Evolutionary conservation across 2,888 invertebrate species (phyloP).

Genomic region (Netelia melanura): DNA sequence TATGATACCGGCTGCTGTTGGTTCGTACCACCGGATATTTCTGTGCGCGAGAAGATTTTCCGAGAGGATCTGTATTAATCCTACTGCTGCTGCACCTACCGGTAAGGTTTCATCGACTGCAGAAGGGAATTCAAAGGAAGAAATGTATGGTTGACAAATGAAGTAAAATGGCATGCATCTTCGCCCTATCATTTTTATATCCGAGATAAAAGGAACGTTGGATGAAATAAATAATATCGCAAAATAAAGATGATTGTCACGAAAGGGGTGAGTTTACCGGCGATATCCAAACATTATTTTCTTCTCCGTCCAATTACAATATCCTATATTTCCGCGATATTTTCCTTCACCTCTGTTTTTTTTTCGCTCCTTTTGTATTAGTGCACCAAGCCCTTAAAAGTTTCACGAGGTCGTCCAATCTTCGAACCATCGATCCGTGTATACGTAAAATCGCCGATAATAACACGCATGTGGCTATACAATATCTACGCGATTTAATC

Average conservation of each 20-base stretch:
- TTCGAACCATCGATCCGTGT: conserved; percentile 28
- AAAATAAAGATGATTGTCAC: too few species aligned
- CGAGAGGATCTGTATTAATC: conserved; percentile 28
- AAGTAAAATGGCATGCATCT: not conserved
- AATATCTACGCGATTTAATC: conserved; percentile 18
- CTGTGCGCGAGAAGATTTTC: conserved; percentile 14
- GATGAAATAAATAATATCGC: too few species aligned
- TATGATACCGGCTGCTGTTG: conserved; percentile 19
- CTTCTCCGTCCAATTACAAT: too few species aligned
- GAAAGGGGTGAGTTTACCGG: too few species aligned
- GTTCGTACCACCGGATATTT: conserved; percentile 24
- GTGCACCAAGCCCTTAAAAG: conserved; percentile 10
- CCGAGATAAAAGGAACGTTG: too few species aligned
- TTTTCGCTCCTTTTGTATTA: conserved; percentile 4
- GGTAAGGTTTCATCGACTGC: not conserved
- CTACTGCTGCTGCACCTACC: conserved; percentile 5
- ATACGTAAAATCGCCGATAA: conserved; percentile 59
- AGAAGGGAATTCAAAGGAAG: not conserved
- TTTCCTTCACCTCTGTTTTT: not conserved
- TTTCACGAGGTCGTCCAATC: conserved; percentile 10
- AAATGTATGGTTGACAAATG: not conserved
- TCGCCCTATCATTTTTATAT: not conserved
- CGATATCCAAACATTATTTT: too few species aligned
- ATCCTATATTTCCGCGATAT: too few species aligned
- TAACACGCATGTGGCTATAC: conserved; percentile 43